Evolutionary conservation across 1,140 invertebrate species (phyloP).

Genomic region (Frieseomelitta varia): DNA sequence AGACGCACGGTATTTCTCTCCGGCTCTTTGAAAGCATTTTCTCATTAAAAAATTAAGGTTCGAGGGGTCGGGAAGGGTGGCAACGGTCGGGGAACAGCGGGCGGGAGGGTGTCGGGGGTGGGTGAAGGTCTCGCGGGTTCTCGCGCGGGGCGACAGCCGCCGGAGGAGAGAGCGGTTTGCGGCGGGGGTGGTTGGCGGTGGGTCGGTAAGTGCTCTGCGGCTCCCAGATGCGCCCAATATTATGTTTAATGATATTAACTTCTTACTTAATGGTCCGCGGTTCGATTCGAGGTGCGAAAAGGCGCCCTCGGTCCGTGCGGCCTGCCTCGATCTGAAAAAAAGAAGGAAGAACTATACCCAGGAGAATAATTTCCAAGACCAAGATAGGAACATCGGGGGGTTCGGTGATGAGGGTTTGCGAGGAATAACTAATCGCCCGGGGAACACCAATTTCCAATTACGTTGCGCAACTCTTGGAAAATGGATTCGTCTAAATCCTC

Average conservation of each 20-base stretch:
- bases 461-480: slow-evolving; percentile 5
- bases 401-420: neutral
- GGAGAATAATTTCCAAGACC: slow-evolving; percentile 71
- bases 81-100: slow-evolving; percentile 30
- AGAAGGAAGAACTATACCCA: slow-evolving; percentile 69
- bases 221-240: slow-evolving; percentile 83
- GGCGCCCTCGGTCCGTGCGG: slow-evolving; percentile 37
- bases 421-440: slow-evolving; percentile 42
- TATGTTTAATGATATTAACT: slow-evolving; percentile 84
- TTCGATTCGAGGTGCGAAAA: slow-evolving; percentile 82
- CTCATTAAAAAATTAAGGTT: slow-evolving; percentile 83
- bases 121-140: slow-evolving; percentile 47
- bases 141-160: slow-evolving; percentile 25
- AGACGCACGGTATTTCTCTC: slow-evolving; percentile 80
- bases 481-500: slow-evolving; percentile 45
- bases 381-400: slow-evolving; percentile 22
- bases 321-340: slow-evolving; percentile 46
- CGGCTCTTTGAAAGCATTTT: slow-evolving; percentile 83
- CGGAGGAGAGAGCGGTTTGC: slow-evolving; percentile 48
- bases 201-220: slow-evolving; percentile 81
- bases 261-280: slow-evolving; percentile 82
- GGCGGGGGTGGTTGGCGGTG: slow-evolving; percentile 47
- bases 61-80: slow-evolving; percentile 56
- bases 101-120: slow-evolving; percentile 19
- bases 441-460: slow-evolving; percentile 17